Percentiles rank a stretch among this genome's conserved stretches.
Evolutionary conservation across 1,140 invertebrate genomes (phyloP).

Genomic region (Bombus sibiricus): DNA sequence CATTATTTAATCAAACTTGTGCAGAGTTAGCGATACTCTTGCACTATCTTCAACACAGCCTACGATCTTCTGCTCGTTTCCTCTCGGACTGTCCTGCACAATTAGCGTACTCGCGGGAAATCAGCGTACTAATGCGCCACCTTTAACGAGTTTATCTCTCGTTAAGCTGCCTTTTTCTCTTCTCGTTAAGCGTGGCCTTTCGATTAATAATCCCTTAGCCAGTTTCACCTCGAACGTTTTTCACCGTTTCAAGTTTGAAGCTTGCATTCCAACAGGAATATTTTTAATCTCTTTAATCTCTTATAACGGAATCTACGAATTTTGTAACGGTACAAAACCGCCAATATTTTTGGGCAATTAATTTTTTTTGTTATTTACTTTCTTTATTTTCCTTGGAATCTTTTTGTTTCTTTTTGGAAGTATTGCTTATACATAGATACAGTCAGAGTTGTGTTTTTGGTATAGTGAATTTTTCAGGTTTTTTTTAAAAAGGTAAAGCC

Average conservation of each 20-base stretch:
- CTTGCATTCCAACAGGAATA: neutral
- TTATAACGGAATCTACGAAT: neutral
- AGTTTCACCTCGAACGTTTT: neutral
- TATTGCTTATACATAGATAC: neutral
- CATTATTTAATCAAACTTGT: conserved; percentile 39
- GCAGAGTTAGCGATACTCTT: conserved; percentile 15
- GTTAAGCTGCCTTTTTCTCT: neutral
- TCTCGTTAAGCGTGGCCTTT: too few relatives aligned
- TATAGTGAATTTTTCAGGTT: too few relatives aligned
- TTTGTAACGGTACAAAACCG: neutral
- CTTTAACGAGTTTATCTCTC: conserved; percentile 31
- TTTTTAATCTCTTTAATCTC: too few relatives aligned
- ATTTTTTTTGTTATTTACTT: neutral
- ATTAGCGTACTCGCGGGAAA: conserved; percentile 44
- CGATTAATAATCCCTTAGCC: neutral
- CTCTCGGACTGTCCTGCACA: neutral
- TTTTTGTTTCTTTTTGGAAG: neutral
- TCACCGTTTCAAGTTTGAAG: neutral
- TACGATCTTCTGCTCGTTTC: neutral
- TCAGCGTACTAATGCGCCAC: conserved; percentile 7
- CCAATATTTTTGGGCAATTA: neutral
- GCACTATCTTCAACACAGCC: conserved; percentile 16
- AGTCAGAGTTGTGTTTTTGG: too few relatives aligned
- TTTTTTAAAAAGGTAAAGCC: too few relatives aligned
- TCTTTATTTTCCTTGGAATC: neutral